A percentile compares a stretch with the other conserved stretches of the same genome.
phyloP scores from a whole-genome alignment of 35 echinoderm and acorn worm species.

The Apostichopus californicus region DNA sequence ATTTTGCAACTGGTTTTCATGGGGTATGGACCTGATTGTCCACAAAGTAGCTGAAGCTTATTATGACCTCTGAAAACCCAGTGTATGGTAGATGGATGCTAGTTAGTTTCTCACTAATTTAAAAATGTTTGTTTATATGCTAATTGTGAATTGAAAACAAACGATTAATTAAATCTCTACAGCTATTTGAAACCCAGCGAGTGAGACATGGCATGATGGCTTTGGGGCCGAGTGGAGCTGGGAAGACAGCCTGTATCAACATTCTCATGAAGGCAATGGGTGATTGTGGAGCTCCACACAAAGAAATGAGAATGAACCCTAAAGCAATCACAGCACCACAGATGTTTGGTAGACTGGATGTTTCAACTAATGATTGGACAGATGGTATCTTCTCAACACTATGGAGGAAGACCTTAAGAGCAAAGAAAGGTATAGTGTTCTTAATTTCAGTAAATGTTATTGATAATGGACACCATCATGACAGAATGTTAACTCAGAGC shows the following conservation, averaged over 20 bases:
- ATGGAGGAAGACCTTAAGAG: conserved; percentile 93
- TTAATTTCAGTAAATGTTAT: too few relatives aligned
- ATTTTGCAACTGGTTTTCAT: too few relatives aligned
- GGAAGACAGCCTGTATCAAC: conserved; percentile 92
- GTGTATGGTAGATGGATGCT: too few relatives aligned
- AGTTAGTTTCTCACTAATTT: too few relatives aligned
- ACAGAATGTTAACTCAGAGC: too few relatives aligned
- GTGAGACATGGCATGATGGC: conserved; percentile 99
- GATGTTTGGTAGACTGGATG: conserved; percentile 97
- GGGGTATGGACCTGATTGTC: too few relatives aligned
- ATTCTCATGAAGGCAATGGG: conserved; percentile 98
- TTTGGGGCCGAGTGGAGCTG: conserved; percentile 86
- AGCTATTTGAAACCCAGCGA: conserved; percentile 48
- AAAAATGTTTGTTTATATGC: too few relatives aligned
- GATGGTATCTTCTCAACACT: conserved; percentile 98
- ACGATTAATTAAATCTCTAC: not conserved
- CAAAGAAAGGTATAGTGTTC: conserved; percentile 72
- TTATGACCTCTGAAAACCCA: too few relatives aligned
- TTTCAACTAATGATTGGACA: conserved; percentile 96
- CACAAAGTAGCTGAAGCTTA: too few relatives aligned
- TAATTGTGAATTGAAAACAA: too few relatives aligned
- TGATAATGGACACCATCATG: too few relatives aligned
- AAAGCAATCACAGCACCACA: conserved; percentile 97
- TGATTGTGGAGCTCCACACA: conserved; percentile 87
- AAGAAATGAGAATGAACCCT: conserved; percentile 93